phyloP scores from a whole-genome alignment of 1,140 invertebrate genomes.

The Colletes latitarsis region DNA sequence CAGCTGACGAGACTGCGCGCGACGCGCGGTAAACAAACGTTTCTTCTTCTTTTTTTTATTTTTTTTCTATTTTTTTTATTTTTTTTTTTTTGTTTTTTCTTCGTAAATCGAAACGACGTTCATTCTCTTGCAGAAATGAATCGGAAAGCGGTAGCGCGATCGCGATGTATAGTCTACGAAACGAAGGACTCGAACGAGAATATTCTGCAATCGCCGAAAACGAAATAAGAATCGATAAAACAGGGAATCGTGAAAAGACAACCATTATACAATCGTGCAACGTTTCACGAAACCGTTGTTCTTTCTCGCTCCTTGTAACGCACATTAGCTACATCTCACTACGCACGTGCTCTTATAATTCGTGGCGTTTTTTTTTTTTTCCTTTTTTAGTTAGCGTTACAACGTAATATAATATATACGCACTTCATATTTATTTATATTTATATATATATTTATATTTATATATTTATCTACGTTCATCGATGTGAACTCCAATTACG shows the following conservation, averaged over 20 bases:
- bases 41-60: too few species aligned
- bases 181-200: background rate
- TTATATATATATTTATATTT: slow-evolving; percentile 43
- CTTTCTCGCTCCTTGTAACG: slow-evolving; percentile 22
- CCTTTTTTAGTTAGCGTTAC: slow-evolving; percentile 22
- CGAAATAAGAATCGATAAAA: background rate
- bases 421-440: slow-evolving; percentile 42
- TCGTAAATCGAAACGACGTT: background rate
- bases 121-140: background rate
- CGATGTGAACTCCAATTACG: slow-evolving; percentile 65
- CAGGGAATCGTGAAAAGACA: slow-evolving; percentile 17
- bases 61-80: too few species aligned
- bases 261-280: slow-evolving; percentile 15
- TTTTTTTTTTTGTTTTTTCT: too few species aligned
- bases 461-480: slow-evolving; percentile 54
- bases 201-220: background rate
- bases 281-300: slow-evolving; percentile 29
- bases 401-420: slow-evolving; percentile 47
- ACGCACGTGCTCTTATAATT: slow-evolving; percentile 10
- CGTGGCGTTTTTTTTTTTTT: background rate
- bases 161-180: background rate
- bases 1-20: background rate
- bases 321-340: slow-evolving; percentile 14
- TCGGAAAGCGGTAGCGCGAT: background rate
- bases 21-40: background rate